A percentile compares a stretch with the other conserved stretches of the same genome.
Conservation (phyloP, 2,888 invertebrate species). For the Zootermopsis nevadensis region DNA sequence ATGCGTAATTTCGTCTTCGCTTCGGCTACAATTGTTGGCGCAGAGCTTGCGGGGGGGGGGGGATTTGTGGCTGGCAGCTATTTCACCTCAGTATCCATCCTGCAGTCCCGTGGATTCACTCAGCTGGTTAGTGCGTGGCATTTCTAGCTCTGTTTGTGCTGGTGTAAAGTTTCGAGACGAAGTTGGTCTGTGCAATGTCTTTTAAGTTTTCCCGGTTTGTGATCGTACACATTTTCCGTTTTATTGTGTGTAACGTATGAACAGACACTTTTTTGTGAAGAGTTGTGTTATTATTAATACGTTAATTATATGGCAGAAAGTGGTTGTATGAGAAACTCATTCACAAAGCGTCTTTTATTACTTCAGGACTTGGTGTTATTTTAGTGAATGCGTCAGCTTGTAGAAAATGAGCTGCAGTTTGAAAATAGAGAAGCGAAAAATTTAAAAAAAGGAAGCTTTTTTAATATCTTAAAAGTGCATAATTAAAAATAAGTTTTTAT, state of each 20-base stretch:
- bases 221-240: neutral
- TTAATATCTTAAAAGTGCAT: too few relatives aligned
- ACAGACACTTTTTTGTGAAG: neutral
- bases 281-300: neutral
- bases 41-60: neutral
- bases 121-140: neutral
- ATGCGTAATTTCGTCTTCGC: slow-evolving; percentile 29
- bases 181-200: neutral
- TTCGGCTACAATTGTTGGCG: slow-evolving; percentile 7
- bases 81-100: neutral
- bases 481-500: too few relatives aligned
- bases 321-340: neutral
- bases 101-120: slow-evolving; percentile 1
- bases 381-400: too few relatives aligned
- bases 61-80: neutral
- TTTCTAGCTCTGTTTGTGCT: neutral
- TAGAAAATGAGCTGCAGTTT: too few relatives aligned
- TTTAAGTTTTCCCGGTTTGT: neutral
- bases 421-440: too few relatives aligned
- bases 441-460: too few relatives aligned
- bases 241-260: neutral
- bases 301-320: neutral
- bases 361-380: neutral
- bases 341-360: neutral
- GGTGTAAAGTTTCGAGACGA: neutral